Percentiles rank a stretch among this genome's conserved stretches.
Evolutionary conservation across 2,888 invertebrate genomes (phyloP).

Genomic region (Nymphalis polychloros): DNA sequence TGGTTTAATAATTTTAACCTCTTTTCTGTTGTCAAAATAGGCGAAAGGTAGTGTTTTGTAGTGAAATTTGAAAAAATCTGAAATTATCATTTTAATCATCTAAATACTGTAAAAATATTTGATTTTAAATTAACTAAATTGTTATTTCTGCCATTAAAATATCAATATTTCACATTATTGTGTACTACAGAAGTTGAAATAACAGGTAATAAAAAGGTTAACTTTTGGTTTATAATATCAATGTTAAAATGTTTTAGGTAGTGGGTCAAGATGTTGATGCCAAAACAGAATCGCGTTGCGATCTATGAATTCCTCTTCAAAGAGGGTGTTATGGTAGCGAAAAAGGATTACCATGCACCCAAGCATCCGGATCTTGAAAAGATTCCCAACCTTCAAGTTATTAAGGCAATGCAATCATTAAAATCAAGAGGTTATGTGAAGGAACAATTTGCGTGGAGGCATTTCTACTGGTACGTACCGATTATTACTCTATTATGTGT

Average conservation of each 20-base stretch:
- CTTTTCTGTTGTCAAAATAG: slow-evolving; percentile 59
- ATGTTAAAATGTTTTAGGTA: slow-evolving; percentile 62
- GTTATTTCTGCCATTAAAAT: slow-evolving; percentile 3
- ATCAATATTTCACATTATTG: slow-evolving; percentile 13
- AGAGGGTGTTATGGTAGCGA: slow-evolving; percentile 99
- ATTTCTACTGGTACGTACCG: slow-evolving; percentile 93
- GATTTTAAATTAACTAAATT: slow-evolving; percentile 3
- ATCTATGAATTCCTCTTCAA: slow-evolving; percentile 99
- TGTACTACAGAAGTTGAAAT: slow-evolving; percentile 1
- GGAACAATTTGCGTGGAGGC: slow-evolving; percentile 99
- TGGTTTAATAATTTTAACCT: slow-evolving; percentile 30
- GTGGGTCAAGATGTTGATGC: slow-evolving; percentile 98
- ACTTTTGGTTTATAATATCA: slow-evolving; percentile 51
- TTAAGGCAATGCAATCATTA: slow-evolving; percentile 97
- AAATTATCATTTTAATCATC: slow-evolving; percentile 45
- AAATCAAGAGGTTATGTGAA: slow-evolving; percentile 98
- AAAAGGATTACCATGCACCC: slow-evolving; percentile 98
- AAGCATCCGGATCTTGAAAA: slow-evolving; percentile 97
- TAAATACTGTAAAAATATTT: slow-evolving; percentile 36
- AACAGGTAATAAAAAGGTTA: slow-evolving; percentile 34
- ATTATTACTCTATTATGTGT: slow-evolving; percentile 44
- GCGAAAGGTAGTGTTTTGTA: slow-evolving; percentile 52
- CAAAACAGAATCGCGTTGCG: slow-evolving; percentile 97
- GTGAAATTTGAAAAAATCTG: slow-evolving; percentile 38
- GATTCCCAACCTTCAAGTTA: slow-evolving; percentile 98